Base-by-base conservation (phyloP, 2,888 invertebrate genomes). In the Eudasyphora cyanicolor region DNA sequence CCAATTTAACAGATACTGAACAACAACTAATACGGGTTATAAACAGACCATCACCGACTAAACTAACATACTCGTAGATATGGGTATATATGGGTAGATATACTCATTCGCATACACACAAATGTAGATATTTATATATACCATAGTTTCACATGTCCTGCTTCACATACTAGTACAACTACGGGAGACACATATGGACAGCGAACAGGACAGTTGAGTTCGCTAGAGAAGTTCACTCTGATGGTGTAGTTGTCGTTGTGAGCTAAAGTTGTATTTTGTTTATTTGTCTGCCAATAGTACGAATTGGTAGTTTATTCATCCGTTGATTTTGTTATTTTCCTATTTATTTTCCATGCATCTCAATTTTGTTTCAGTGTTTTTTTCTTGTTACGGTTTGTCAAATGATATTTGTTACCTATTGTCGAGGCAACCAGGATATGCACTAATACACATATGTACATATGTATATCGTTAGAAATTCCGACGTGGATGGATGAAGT, bases 1-100 rank as follows among this genome's bases (percentile, higher is more conserved):
- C 83, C 83, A 83, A 83, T 83, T 83, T 80, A 83, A 83, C 71
- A 83, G 77, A 77, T 83, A 83, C 75, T 80, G 83, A 80, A 80
- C 70, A 83, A 71, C 76, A 79, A 77, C 80, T 77, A 75, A 83
- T 83, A 71, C 77, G 49, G 62, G 49, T n/a, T 38, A 27, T 42
- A 77, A 57, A 51, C 35, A 64, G 29, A 79, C 49, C 35, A 49
- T 29, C 8, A 69, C 19, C 32, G 5, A 51, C 17, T 38, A 35
- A n/a, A 21, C 38, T 21, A 62, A 62, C 60, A 35, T 32, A 62
- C 8, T n/a, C n/a, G n/a, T n/a, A n/a, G n/a, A n/a, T n/a, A n/a
- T n/a, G n/a, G n/a, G n/a, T n/a, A 62, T 35, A 62, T 29, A 29
- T 2, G 3, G 0, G 60, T 51, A 82, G 7, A 62, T 32, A 42